Evolutionary conservation across 2,888 invertebrate genomes (phyloP).

Genomic region (Drosophila nigricruria): DNA sequence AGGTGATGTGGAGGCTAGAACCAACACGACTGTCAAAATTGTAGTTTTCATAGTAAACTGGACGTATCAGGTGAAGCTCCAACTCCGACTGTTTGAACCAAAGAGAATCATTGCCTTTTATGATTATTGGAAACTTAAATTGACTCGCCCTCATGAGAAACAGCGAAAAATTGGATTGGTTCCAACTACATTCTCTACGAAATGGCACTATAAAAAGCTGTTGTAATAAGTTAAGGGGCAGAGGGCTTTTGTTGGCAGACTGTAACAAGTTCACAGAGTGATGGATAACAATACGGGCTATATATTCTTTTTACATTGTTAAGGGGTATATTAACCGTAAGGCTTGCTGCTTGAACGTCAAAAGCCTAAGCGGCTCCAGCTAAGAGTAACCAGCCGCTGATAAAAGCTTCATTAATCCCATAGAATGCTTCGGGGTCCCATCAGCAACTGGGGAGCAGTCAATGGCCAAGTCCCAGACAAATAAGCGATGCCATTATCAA

Average conservation of each 20-base stretch:
- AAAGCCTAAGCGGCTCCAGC: background rate
- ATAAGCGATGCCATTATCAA: constrained; percentile 52
- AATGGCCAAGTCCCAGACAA: constrained; percentile 32
- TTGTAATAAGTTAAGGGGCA: background rate
- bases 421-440: constrained; percentile 46
- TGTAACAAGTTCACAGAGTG: background rate
- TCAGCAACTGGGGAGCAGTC: constrained; percentile 38
- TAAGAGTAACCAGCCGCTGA: constrained; percentile 12
- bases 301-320: background rate
- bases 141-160: background rate
- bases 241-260: background rate
- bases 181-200: background rate
- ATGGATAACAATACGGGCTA: background rate
- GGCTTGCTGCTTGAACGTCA: background rate
- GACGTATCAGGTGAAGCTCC: too few species aligned
- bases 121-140: background rate
- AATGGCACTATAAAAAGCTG: background rate
- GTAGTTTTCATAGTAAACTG: background rate
- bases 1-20: background rate
- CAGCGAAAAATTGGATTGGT: background rate
- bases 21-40: background rate
- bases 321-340: background rate
- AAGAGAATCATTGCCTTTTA: constrained; percentile 1
- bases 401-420: constrained; percentile 69
- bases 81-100: background rate